These are phyloP conservation scores for Echinarachnius parma DNA, from an alignment of 53 echinoderm and acorn worm species.

Conservation along the genomic window DNA sequence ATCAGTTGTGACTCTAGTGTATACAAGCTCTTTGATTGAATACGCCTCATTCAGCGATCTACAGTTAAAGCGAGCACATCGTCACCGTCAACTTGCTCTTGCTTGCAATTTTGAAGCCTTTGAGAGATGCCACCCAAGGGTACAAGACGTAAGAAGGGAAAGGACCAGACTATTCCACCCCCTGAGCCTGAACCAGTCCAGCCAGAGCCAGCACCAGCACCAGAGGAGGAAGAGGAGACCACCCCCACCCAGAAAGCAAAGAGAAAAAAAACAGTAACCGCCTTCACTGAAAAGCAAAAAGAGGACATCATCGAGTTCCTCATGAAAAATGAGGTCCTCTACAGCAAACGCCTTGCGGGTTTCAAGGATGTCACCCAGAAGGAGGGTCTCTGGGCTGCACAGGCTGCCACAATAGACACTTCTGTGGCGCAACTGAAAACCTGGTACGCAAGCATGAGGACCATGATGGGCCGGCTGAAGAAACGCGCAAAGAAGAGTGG, in stretches of 20 bases:
- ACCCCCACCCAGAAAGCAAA: slow-evolving; percentile 36
- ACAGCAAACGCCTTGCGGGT: slow-evolving; percentile 36
- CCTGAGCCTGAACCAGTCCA: slow-evolving; percentile 10
- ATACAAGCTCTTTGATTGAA: too few species aligned
- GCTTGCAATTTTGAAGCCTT: too few species aligned
- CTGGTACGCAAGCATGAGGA: slow-evolving; percentile 26
- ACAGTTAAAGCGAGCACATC: too few species aligned
- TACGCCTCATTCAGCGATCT: too few species aligned
- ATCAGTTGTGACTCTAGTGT: too few species aligned
- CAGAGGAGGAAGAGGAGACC: slow-evolving; percentile 29
- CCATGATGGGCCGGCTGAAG: slow-evolving; percentile 43
- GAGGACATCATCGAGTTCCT: slow-evolving; percentile 43
- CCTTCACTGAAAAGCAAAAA: slow-evolving; percentile 40
- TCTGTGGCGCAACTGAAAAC: slow-evolving; percentile 27
- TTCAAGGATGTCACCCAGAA: slow-evolving; percentile 28
- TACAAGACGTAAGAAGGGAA: slow-evolving; percentile 16
- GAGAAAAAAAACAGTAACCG: slow-evolving; percentile 18
- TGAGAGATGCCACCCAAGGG: too few species aligned
- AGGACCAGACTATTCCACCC: not conserved
- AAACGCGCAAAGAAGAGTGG: slow-evolving; percentile 39
- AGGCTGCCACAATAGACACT: slow-evolving; percentile 24
- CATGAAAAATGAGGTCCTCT: slow-evolving; percentile 31
- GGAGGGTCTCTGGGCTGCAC: slow-evolving; percentile 39
- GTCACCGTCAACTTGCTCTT: too few species aligned
- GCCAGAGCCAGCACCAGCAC: slow-evolving; percentile 25